phyloP scores from a whole-genome alignment of 1,140 invertebrate genomes.

The Pachypeltis micranthus region DNA sequence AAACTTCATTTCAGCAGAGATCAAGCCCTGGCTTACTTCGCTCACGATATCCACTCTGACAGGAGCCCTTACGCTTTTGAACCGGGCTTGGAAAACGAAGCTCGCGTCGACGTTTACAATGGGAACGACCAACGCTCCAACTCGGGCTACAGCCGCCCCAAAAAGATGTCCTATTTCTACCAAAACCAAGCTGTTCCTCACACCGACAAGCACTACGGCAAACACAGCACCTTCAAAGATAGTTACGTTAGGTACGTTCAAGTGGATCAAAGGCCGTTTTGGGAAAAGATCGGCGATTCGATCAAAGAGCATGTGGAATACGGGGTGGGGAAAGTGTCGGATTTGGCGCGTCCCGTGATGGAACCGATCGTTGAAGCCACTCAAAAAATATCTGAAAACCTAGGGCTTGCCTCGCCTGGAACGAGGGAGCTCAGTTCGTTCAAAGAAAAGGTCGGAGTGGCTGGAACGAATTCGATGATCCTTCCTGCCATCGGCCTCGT shows the following conservation, averaged over 20 bases:
- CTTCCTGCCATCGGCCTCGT: conserved; percentile 61
- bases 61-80: conserved; percentile 35
- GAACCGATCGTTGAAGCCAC: conserved; percentile 62
- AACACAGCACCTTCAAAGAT: conserved; percentile 21
- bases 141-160: conserved; percentile 29
- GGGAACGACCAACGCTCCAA: conserved; percentile 33
- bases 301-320: conserved; percentile 57
- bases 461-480: conserved; percentile 41
- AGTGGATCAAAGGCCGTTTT: conserved; percentile 46
- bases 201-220: conserved; percentile 24
- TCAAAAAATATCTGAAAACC: conserved; percentile 60
- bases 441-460: conserved; percentile 58
- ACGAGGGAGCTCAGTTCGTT: conserved; percentile 34
- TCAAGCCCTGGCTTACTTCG: conserved; percentile 29
- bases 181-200: conserved; percentile 17
- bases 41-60: conserved; percentile 34
- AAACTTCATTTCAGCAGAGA: conserved; percentile 31
- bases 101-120: conserved; percentile 37
- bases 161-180: conserved; percentile 30
- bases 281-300: conserved; percentile 56
- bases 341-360: conserved; percentile 54
- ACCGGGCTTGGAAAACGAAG: conserved; percentile 29
- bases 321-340: conserved; percentile 53
- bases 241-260: conserved; percentile 34
- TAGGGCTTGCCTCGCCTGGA: conserved; percentile 43